phyloP scores from a whole-genome alignment of 2,797 vertebrate species.

The Vultur gryphus region DNA sequence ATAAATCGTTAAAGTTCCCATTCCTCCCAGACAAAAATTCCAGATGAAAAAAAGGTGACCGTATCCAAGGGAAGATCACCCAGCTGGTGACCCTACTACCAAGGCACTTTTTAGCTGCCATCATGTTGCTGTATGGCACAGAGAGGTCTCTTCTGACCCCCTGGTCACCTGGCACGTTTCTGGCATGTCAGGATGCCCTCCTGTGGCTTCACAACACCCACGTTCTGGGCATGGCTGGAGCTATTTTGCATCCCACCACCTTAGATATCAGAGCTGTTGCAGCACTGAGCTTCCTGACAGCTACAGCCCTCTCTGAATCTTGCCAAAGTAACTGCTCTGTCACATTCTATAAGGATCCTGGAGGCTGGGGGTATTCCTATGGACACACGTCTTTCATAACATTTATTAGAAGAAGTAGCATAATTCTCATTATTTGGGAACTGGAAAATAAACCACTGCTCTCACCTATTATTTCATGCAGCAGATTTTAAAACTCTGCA shows the following conservation, averaged over 20 bases:
- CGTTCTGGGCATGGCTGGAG: not conserved
- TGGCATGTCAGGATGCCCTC: not conserved
- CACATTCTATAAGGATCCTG: not conserved
- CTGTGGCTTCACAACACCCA: not conserved
- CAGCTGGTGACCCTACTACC: not conserved
- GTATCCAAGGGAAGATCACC: not conserved
- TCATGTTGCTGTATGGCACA: not conserved
- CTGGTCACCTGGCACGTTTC: not conserved
- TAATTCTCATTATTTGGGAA: not conserved
- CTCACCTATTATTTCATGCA: not conserved
- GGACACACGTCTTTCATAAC: rapidly evolving
- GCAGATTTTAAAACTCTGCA: not conserved
- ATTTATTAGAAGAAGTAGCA: not conserved
- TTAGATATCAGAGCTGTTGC: not conserved
- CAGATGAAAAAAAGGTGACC: not conserved
- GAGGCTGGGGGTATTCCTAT: not conserved
- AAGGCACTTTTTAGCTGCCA: not conserved
- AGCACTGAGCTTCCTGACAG: not conserved
- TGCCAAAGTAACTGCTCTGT: not conserved
- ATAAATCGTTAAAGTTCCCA: not conserved
- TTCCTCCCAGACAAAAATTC: not conserved
- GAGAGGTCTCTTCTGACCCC: not conserved
- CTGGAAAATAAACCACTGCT: not conserved
- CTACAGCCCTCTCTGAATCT: not conserved
- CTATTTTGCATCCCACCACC: not conserved